Conservation (phyloP, 2,113 vertebrate genomes). For the Thalassoma bifasciatum region DNA sequence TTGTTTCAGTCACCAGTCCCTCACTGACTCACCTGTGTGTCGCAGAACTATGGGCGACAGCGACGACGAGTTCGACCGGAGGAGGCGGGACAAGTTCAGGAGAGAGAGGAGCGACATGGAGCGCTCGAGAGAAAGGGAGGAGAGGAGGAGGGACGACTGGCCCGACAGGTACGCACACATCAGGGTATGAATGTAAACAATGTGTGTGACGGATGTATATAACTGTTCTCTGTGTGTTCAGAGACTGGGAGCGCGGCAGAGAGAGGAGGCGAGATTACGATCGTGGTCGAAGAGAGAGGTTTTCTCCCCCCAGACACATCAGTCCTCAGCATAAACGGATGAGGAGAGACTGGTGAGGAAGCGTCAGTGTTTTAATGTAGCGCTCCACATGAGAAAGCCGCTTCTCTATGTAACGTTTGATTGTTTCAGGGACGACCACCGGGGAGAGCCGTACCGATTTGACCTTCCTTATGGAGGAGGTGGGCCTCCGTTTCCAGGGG, state of each 20-base stretch:
- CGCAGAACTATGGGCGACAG: constrained; percentile 88
- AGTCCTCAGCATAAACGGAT: constrained; percentile 94
- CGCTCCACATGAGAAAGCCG: too few relatives aligned
- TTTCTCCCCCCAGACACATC: constrained; percentile 89
- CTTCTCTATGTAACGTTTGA: neutral
- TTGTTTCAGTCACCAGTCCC: too few relatives aligned
- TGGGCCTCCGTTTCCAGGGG: constrained; percentile 56
- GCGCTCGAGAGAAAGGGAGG: constrained; percentile 89
- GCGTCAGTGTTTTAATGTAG: neutral
- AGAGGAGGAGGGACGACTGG: constrained; percentile 91
- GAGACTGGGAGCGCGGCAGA: constrained; percentile 91
- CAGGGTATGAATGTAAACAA: too few relatives aligned
- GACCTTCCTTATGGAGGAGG: constrained; percentile 88
- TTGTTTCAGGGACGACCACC: constrained; percentile 88
- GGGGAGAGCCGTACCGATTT: constrained; percentile 90
- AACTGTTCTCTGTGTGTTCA: constrained; percentile 45
- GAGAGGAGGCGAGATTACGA: constrained; percentile 92
- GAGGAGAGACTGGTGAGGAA: constrained; percentile 90
- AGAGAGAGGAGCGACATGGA: constrained; percentile 92
- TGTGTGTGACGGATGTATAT: neutral
- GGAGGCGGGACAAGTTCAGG: constrained; percentile 91
- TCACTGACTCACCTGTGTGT: neutral
- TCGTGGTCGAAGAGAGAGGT: constrained; percentile 88
- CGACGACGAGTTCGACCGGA: constrained; percentile 91
- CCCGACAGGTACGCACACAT: constrained; percentile 84